These are phyloP conservation scores for Serilophus lunatus DNA, from an alignment of 2,113 vertebrate species.

Conservation along the genomic window DNA sequence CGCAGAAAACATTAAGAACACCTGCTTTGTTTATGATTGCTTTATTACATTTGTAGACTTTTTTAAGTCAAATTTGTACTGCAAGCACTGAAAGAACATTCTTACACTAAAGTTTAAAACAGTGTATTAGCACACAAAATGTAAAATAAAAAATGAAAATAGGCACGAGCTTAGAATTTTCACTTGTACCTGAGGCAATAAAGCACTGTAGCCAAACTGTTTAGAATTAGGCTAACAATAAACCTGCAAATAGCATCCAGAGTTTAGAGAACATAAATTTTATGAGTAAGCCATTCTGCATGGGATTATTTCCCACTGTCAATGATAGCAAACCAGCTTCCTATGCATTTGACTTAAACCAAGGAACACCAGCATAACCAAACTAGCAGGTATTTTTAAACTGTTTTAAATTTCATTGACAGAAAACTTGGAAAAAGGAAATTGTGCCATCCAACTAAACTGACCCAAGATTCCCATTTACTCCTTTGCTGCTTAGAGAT, in stretches of 20 bases:
- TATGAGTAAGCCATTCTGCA: not conserved
- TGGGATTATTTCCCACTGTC: not conserved
- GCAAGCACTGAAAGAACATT: not conserved
- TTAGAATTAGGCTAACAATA: slow-evolving; percentile 7
- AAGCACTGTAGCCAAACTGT: not conserved
- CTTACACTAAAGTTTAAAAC: not conserved
- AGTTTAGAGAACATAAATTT: slow-evolving; percentile 23
- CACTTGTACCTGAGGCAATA: not conserved
- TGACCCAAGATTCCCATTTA: slow-evolving; percentile 15
- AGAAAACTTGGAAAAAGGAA: not conserved
- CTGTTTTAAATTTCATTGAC: not conserved
- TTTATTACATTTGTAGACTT: not conserved
- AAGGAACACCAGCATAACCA: not conserved
- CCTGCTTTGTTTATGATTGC: not conserved
- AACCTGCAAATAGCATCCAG: not conserved
- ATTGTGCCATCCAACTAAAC: not conserved
- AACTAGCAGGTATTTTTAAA: not conserved
- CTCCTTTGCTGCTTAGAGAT: slow-evolving; percentile 5
- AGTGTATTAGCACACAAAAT: not conserved
- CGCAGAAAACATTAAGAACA: not conserved
- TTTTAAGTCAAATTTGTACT: not conserved
- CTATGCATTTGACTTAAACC: not conserved
- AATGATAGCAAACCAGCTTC: not conserved
- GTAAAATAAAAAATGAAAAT: not conserved
- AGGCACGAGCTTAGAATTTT: slow-evolving; percentile 32